phyloP scores from a whole-genome alignment of 2,888 invertebrate species.

The Caenorhabditis panamensis region DNA sequence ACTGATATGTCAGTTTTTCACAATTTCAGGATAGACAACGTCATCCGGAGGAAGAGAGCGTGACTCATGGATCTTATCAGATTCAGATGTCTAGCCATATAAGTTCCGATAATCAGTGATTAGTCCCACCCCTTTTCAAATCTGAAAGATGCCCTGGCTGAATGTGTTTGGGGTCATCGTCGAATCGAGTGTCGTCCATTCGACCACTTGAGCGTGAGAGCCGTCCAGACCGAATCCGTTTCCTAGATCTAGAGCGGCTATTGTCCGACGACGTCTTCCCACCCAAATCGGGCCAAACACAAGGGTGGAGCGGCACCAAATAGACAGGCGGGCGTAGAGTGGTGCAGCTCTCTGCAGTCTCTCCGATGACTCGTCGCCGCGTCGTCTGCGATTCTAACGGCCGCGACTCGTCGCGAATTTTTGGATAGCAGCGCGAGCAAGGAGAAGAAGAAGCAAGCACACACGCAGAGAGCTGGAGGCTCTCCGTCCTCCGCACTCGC shows the following conservation, averaged over 20 bases:
- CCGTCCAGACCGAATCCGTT: conserved; percentile 19
- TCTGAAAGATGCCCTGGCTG: neutral
- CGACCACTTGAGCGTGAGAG: conserved; percentile 44
- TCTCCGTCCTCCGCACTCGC: conserved; percentile 18
- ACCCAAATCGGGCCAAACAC: conserved; percentile 11
- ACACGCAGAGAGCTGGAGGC: conserved; percentile 9
- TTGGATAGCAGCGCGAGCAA: conserved; percentile 17
- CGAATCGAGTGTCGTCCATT: conserved; percentile 8
- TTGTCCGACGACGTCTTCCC: conserved; percentile 10
- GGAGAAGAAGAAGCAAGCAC: conserved; percentile 1
- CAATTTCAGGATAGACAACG: too few relatives aligned
- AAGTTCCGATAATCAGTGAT: neutral
- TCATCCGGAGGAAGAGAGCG: too few relatives aligned
- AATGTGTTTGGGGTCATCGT: conserved; percentile 13
- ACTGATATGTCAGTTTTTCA: too few relatives aligned
- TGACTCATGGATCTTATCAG: too few relatives aligned
- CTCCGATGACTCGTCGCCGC: conserved; percentile 14
- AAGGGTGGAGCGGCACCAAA: conserved; percentile 24
- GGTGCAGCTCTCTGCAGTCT: conserved; percentile 12
- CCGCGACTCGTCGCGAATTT: conserved; percentile 30
- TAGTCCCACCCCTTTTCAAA: neutral
- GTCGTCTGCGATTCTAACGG: conserved; percentile 30
- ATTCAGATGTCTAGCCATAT: neutral
- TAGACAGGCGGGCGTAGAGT: neutral
- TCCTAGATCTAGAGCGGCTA: neutral